Conservation (phyloP, 2,888 invertebrate species). For the Gastracanthus pulcherrimus region DNA sequence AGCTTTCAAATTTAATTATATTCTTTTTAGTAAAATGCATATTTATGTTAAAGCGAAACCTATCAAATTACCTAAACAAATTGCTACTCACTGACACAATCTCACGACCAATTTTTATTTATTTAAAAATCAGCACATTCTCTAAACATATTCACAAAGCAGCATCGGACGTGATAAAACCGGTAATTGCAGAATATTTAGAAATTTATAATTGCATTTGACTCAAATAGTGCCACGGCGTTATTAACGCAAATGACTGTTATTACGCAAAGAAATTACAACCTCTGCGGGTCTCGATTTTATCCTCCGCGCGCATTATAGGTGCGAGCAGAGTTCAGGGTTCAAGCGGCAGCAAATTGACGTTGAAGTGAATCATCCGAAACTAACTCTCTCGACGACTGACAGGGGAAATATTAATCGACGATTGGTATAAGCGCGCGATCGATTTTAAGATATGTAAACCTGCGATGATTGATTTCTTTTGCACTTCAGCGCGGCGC, state of each 20-base stretch:
- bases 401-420: constrained; percentile 46
- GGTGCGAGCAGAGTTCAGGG: constrained; percentile 45
- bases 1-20: too few species aligned
- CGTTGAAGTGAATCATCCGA: constrained; percentile 35
- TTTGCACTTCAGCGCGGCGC: constrained; percentile 23
- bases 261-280: constrained; percentile 53
- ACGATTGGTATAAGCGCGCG: constrained; percentile 16
- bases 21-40: too few species aligned
- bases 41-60: too few species aligned
- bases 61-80: too few species aligned
- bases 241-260: constrained; percentile 47
- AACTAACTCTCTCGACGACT: neutral
- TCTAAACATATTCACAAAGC: neutral
- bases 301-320: constrained; percentile 24
- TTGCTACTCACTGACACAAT: too few species aligned
- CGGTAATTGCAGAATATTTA: constrained; percentile 20
- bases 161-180: neutral
- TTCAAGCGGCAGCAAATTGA: constrained; percentile 38
- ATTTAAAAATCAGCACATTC: neutral
- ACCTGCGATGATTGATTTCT: constrained; percentile 50
- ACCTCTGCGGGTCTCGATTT: constrained; percentile 45
- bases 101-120: too few species aligned
- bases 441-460: constrained; percentile 41
- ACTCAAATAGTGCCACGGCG: constrained; percentile 13
- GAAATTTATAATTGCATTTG: constrained; percentile 35